Percentiles rank a stretch among this genome's conserved stretches.
phyloP scores from a whole-genome alignment of 2,888 invertebrate species.

The Epinotia ramella region DNA sequence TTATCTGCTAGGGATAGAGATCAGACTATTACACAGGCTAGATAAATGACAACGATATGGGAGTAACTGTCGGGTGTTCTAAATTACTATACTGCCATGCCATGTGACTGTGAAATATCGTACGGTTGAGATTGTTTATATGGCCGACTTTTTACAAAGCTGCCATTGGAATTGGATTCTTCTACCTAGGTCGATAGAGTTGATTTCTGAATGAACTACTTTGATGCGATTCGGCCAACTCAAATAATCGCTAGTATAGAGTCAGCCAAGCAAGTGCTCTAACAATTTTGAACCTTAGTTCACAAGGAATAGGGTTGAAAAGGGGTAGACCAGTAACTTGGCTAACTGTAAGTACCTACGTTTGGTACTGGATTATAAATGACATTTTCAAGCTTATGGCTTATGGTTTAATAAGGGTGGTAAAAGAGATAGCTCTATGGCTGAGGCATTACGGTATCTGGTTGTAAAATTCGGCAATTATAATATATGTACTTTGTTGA shows the following conservation, averaged over 20 bases:
- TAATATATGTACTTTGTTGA: background rate
- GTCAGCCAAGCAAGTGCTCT: too few relatives aligned
- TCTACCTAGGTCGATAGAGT: too few relatives aligned
- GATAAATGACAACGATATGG: slow-evolving; percentile 40
- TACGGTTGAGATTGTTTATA: too few relatives aligned
- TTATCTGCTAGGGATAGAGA: background rate
- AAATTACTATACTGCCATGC: slow-evolving; percentile 16
- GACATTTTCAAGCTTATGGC: background rate
- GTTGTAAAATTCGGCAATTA: slow-evolving; percentile 3
- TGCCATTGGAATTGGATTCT: too few relatives aligned
- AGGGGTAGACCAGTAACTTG: too few relatives aligned
- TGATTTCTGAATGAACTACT: too few relatives aligned
- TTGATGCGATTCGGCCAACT: too few relatives aligned
- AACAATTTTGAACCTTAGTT: too few relatives aligned
- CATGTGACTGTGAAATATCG: slow-evolving; percentile 1
- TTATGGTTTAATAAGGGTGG: slow-evolving; percentile 12
- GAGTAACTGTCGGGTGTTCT: slow-evolving; percentile 23
- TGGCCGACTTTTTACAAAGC: too few relatives aligned
- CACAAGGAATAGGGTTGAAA: too few relatives aligned
- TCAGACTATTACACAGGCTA: background rate
- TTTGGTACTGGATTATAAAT: background rate
- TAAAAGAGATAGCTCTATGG: slow-evolving; percentile 10
- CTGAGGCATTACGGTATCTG: slow-evolving; percentile 1
- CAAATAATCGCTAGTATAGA: too few relatives aligned
- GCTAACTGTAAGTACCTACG: background rate